These are phyloP conservation scores for Periparus ater DNA, from an alignment of 2,797 vertebrate species.

Conservation along the genomic window DNA sequence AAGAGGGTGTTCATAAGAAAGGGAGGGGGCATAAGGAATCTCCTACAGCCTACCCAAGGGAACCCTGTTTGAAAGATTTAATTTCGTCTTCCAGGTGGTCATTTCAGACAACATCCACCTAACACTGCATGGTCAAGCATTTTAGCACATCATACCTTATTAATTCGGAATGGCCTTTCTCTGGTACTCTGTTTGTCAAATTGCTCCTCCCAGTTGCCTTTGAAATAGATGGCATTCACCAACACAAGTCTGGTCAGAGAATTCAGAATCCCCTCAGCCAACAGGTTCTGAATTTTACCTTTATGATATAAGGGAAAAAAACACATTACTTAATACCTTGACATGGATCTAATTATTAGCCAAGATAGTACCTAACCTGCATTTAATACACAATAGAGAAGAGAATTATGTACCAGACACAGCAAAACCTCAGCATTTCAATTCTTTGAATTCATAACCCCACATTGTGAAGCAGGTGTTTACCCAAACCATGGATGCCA, in stretches of 20 bases:
- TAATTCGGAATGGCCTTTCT: constrained; percentile 83
- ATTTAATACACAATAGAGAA: not conserved
- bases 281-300: constrained; percentile 90
- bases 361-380: not conserved
- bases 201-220: constrained; percentile 83
- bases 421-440: not conserved
- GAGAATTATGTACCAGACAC: not conserved
- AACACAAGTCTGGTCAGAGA: constrained; percentile 80
- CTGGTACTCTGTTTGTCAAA: constrained; percentile 75
- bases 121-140: not conserved
- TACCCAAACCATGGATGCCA: not conserved
- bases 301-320: not conserved
- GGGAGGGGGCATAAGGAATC: fast-evolving
- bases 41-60: not conserved
- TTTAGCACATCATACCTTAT: constrained; percentile 67
- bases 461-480: not conserved
- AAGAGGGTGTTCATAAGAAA: fast-evolving
- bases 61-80: not conserved
- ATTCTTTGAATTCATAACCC: not conserved
- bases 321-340: not conserved
- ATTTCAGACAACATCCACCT: not conserved
- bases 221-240: constrained; percentile 91
- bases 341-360: not conserved
- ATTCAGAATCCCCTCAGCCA: constrained; percentile 74
- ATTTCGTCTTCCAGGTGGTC: not conserved